Conservation (phyloP, 2,888 invertebrate species). For the Himalopsyche kuldschensis region DNA sequence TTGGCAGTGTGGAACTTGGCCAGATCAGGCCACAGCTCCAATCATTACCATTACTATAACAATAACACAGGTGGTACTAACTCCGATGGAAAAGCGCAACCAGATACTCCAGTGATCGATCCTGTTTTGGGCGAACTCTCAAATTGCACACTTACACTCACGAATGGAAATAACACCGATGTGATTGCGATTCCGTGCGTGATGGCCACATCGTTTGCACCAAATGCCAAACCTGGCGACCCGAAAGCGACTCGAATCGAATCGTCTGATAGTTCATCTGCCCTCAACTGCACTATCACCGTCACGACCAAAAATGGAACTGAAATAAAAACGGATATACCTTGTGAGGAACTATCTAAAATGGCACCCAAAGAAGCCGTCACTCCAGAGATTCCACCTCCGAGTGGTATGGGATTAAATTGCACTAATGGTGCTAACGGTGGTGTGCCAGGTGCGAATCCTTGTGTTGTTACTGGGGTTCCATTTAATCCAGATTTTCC, state of each 20-base stretch:
- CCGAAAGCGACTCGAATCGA: conserved; percentile 40
- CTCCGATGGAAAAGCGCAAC: conserved; percentile 44
- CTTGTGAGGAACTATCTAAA: conserved; percentile 54
- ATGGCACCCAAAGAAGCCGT: conserved; percentile 57
- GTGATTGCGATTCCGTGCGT: conserved; percentile 56
- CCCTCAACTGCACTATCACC: conserved; percentile 54
- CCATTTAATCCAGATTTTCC: conserved; percentile 10
- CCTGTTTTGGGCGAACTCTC: conserved; percentile 49
- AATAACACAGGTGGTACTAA: conserved; percentile 54
- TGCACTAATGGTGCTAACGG: background rate
- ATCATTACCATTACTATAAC: conserved; percentile 56
- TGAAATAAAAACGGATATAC: conserved; percentile 56
- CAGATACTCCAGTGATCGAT: conserved; percentile 51
- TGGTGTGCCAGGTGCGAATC: background rate
- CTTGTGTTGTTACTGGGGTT: background rate
- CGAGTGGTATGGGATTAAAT: background rate
- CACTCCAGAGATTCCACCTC: conserved; percentile 38
- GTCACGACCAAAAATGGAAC: conserved; percentile 51
- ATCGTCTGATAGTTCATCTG: conserved; percentile 46
- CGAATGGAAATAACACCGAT: conserved; percentile 51
- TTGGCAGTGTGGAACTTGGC: conserved; percentile 59
- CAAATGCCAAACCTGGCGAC: conserved; percentile 50
- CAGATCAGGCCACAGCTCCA: conserved; percentile 52
- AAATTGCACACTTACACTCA: conserved; percentile 56
- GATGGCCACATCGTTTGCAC: conserved; percentile 57